These are phyloP conservation scores for Anas capensis DNA, from an alignment of 2,797 vertebrate genomes.

Conservation along the genomic window DNA sequence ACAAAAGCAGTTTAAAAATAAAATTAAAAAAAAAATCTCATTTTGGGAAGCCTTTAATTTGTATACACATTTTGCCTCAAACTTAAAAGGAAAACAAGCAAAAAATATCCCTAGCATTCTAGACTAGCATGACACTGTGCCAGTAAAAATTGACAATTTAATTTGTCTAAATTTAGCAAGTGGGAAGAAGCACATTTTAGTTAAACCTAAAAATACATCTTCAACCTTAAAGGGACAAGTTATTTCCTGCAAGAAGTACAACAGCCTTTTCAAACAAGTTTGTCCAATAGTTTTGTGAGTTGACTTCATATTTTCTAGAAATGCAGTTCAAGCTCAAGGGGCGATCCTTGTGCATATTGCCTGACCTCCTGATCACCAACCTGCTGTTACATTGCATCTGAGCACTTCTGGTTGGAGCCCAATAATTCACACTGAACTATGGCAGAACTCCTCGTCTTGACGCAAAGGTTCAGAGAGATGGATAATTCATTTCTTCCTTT, in stretches of 20 bases:
- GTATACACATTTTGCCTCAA: background rate
- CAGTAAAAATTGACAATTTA: constrained; percentile 26
- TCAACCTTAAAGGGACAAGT: background rate
- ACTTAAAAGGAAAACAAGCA: constrained; percentile 36
- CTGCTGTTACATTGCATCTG: background rate
- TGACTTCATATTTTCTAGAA: background rate
- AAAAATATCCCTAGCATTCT: background rate
- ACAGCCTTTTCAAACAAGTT: background rate
- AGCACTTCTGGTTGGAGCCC: background rate
- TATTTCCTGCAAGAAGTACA: background rate
- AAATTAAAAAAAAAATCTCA: background rate
- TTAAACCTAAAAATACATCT: constrained; percentile 3
- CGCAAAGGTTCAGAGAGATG: background rate
- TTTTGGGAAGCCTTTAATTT: constrained; percentile 24
- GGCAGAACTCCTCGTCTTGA: background rate
- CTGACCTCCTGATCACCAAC: background rate
- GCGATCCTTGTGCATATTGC: background rate
- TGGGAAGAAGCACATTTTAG: background rate
- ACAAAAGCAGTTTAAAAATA: background rate
- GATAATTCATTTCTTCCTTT: background rate
- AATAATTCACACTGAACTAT: background rate
- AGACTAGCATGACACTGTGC: background rate
- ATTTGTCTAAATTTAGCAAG: constrained; percentile 31
- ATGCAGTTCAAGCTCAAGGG: background rate
- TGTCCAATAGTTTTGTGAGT: background rate